A percentile compares a stretch with the other conserved stretches of the same genome.
Evolutionary conservation across 1,140 invertebrate species (phyloP).

Genomic region (Melanaphis sacchari): DNA sequence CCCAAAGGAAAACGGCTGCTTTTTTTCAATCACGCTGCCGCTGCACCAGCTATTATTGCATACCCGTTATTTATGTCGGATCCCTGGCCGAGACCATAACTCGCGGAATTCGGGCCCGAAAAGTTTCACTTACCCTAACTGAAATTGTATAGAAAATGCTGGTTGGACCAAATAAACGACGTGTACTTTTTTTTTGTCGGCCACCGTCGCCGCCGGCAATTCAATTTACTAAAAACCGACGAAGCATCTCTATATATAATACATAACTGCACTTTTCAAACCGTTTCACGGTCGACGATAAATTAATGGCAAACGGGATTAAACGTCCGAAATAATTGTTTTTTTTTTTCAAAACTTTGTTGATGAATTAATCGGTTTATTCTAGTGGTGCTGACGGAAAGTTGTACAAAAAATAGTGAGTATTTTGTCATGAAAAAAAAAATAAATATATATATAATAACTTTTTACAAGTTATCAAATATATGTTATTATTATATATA

Average conservation of each 20-base stretch:
- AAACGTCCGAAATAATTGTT: conserved; percentile 26
- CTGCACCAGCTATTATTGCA: conserved; percentile 48
- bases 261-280: conserved; percentile 39
- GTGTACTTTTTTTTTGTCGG: conserved; percentile 22
- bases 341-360: conserved; percentile 19
- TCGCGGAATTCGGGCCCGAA: conserved; percentile 15
- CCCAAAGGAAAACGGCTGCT: conserved; percentile 49
- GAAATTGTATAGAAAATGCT: conserved; percentile 13
- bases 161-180: conserved; percentile 31
- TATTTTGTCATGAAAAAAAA: neutral
- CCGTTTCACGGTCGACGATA: neutral
- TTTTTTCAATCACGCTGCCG: conserved; percentile 51
- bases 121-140: conserved; percentile 30
- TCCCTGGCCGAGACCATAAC: conserved; percentile 17
- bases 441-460: no score
- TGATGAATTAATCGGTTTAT: conserved; percentile 39
- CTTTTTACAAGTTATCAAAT: conserved; percentile 16
- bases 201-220: conserved; percentile 17
- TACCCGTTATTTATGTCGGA: conserved; percentile 53
- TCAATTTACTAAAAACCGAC: conserved; percentile 35
- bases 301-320: conserved; percentile 37
- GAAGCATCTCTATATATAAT: conserved; percentile 25
- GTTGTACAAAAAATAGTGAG: conserved; percentile 13
- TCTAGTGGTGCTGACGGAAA: neutral
- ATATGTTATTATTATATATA: neutral